These are phyloP conservation scores for Mycalesis mineus DNA, from an alignment of 2,888 invertebrate genomes.

Conservation along the genomic window DNA sequence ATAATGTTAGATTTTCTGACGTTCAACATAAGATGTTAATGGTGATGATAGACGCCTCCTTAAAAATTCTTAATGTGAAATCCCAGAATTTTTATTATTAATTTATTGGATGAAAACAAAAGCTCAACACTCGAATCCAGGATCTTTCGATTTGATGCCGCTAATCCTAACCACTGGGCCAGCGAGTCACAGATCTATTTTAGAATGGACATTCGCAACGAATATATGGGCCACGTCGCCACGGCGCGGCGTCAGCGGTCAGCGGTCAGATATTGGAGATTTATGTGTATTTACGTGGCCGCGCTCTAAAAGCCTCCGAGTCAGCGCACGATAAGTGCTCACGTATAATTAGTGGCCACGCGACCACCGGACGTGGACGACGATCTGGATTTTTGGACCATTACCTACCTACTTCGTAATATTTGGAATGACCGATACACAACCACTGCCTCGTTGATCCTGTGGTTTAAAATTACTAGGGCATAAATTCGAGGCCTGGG, in stretches of 20 bases:
- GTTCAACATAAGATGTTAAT: too few species aligned
- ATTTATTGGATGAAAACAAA: neutral
- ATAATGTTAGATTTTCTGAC: too few species aligned
- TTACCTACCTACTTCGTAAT: neutral
- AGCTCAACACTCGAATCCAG: too few species aligned
- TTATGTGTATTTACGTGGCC: conserved; percentile 48
- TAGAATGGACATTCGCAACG: conserved; percentile 44
- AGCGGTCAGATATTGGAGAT: conserved; percentile 62
- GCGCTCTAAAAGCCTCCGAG: conserved; percentile 68
- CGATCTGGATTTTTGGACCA: conserved; percentile 15
- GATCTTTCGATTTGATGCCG: too few species aligned
- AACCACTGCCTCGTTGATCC: too few species aligned
- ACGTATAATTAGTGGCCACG: conserved; percentile 71
- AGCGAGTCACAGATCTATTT: neutral
- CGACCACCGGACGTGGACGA: conserved; percentile 55
- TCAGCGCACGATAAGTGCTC: conserved; percentile 58
- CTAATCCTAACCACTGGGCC: too few species aligned
- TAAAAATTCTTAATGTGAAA: too few species aligned
- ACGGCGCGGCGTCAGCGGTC: conserved; percentile 43
- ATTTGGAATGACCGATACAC: neutral
- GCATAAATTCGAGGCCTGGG: too few species aligned
- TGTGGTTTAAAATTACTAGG: too few species aligned
- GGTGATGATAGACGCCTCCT: too few species aligned
- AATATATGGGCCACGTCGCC: conserved; percentile 46
- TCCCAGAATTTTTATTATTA: too few species aligned